Base-by-base conservation (phyloP, 92 coral and sea anemone genomes). In the Porites divaricata region DNA sequence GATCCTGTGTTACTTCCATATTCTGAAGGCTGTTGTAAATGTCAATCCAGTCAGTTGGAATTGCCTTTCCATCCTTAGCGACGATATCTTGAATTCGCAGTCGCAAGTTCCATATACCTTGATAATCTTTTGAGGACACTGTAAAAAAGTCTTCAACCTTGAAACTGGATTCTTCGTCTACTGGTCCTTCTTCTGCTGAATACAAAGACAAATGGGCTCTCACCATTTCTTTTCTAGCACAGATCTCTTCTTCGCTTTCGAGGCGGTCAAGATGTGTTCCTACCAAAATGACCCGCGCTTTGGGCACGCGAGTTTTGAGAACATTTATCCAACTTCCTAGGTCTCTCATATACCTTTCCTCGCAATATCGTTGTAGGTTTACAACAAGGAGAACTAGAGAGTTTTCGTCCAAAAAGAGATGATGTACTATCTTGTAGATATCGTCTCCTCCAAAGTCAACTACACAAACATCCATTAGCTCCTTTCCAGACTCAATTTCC, bases 381-480 rank as follows among this genome's bases (percentile, higher is more conserved):
- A 92, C 86, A 12, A 86, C 89, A 6, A 92, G 82, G 23, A 86
- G 84, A 22, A 92, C 83, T 16, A 92, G 75, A 8, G 95, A 85
- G 61, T 75, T 73, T 69, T 82, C 80, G 76, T 89, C 95, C 20
- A 89, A 79, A 68, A 92, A 92, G 59, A 92, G 86, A 24, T 83
- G 95, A 66, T 92, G 95, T 17, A 86, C 95, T 9, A 92, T 70
- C 51, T 74, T 70, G 65, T 92, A 92, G 76, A 87, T 81, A 22
- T 77, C 84, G 49, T 87, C 78, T 57, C 95, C 95, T 7, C 95
- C 93, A 73, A 92, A 92, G 75, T 92, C 95, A 22, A 88, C 80
- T 20, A 92, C 63, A 28, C 86, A 85, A 10, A 92, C 78, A 63
- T 85, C 79, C 88, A 92, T 25, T 70, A 71, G 80, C 57, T 48